These are phyloP conservation scores for Mylabris sibirica DNA, from an alignment of 2,888 invertebrate species.

Conservation along the genomic window DNA sequence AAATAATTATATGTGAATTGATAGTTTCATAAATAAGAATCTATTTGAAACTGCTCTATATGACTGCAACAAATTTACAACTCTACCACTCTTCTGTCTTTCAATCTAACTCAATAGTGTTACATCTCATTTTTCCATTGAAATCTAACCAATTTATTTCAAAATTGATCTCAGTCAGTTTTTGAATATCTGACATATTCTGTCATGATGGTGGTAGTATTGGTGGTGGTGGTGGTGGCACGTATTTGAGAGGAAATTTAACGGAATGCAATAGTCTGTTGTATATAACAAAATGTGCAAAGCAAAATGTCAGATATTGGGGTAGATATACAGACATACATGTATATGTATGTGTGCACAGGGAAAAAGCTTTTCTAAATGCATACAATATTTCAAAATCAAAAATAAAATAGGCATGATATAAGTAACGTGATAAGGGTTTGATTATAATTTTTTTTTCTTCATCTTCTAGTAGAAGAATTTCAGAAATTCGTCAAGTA, in stretches of 20 bases:
- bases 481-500: neutral
- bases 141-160: slow-evolving; percentile 15
- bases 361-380: slow-evolving; percentile 41
- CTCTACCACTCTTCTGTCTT: slow-evolving; percentile 10
- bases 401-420: slow-evolving; percentile 46
- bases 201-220: neutral
- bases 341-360: neutral
- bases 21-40: slow-evolving; percentile 32
- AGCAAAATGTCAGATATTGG: slow-evolving; percentile 16
- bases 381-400: slow-evolving; percentile 52
- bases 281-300: slow-evolving; percentile 45
- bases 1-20: neutral
- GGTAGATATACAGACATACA: neutral
- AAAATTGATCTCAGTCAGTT: slow-evolving; percentile 7
- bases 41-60: slow-evolving; percentile 19
- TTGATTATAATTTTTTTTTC: neutral
- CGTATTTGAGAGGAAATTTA: slow-evolving; percentile 30
- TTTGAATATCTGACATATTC: slow-evolving; percentile 9
- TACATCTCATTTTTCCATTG: slow-evolving; percentile 9
- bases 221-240: neutral
- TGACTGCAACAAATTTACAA: slow-evolving; percentile 29
- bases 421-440: slow-evolving; percentile 41
- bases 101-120: neutral
- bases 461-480: neutral
- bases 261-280: slow-evolving; percentile 37